Evolutionary conservation across 2,888 invertebrate genomes (phyloP), one percentile per base, ranked within the genome.

Genomic region (Phasia obesa): DNA sequence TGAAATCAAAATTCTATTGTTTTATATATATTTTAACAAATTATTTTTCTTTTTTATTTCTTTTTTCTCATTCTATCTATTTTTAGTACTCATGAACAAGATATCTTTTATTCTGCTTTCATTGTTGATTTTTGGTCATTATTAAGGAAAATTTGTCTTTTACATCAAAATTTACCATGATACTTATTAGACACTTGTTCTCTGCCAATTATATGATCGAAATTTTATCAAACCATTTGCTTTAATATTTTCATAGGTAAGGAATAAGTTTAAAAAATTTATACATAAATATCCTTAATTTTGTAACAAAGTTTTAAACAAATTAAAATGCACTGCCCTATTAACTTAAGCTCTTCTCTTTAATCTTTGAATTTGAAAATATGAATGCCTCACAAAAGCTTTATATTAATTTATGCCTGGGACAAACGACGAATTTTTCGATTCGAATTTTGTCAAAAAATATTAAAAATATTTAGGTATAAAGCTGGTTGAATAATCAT

Each of bases 71-170:
- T 55, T 74, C 57, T 64, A 2, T 67, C 75, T 70, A 60, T 69
- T 73, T 77, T 62, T 70, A 78, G 78, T 82, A 35, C 64, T 62
- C 51, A 51, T 59, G 17, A 62, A 59, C 73, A 73, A 31, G 73
- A 73, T 49, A 21, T 69, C 47, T 69, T 74, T 69, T 44, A 74
- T 55, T 49, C 62, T 23, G 44, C 69, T 27, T 69, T 78, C 51
- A 59, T 53, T 76, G 15, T 60, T 59, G 62, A 78, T 21, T 64
- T 82, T 49, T 74, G 69, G 69, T 65, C 64, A 4, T 64, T 78
- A 62, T 70, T 78, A 51, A 73, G 73, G 81, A 82, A 77, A 82
- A 74, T 77, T 74, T 82, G 73, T 42, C 25, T 69, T 15, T 64
- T 69, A 69, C 67, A 67, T 6, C 64, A 64, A 17, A 78, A 82